Conservation (phyloP, 1,140 invertebrate species). For the Bursaphelenchus mucronatus region DNA sequence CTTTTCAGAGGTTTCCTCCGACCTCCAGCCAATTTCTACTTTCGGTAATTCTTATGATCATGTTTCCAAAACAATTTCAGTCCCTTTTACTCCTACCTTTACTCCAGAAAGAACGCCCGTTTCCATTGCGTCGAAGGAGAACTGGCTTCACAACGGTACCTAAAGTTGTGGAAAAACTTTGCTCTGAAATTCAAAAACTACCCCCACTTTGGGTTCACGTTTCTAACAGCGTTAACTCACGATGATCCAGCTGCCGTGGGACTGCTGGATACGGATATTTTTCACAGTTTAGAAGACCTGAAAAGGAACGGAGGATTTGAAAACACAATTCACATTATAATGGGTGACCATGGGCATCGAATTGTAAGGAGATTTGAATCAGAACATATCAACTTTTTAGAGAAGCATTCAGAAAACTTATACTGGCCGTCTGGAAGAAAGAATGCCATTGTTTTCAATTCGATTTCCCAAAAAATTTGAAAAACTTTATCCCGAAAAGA, state of each 20-base stretch:
- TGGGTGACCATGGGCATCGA: conserved; percentile 62
- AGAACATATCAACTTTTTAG: conserved; percentile 35
- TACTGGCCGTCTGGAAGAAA: conserved; percentile 53
- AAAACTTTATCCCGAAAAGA: conserved; percentile 30
- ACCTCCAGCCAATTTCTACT: conserved; percentile 6
- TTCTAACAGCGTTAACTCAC: conserved; percentile 7
- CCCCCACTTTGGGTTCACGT: conserved; percentile 8
- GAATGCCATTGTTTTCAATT: conserved; percentile 56
- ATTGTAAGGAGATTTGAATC: conserved; percentile 36
- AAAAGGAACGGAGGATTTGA: conserved; percentile 48
- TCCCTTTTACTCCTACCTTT: conserved; percentile 13
- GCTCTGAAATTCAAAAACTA: neutral
- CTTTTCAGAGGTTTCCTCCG: neutral
- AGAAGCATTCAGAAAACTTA: conserved; percentile 39
- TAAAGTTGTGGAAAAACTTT: conserved; percentile 5
- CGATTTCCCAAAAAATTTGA: conserved; percentile 38
- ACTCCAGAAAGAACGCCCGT: conserved; percentile 5
- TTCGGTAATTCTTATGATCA: neutral
- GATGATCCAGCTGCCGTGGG: conserved; percentile 7
- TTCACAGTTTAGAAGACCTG: neutral
- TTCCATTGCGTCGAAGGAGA: conserved; percentile 2
- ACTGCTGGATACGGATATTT: conserved; percentile 1
- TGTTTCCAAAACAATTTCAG: conserved; percentile 3
- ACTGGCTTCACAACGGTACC: neutral
- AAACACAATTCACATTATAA: conserved; percentile 62